Evolutionary conservation across 2,113 vertebrate species (phyloP).

Genomic region (Phyllostomus hastatus): DNA sequence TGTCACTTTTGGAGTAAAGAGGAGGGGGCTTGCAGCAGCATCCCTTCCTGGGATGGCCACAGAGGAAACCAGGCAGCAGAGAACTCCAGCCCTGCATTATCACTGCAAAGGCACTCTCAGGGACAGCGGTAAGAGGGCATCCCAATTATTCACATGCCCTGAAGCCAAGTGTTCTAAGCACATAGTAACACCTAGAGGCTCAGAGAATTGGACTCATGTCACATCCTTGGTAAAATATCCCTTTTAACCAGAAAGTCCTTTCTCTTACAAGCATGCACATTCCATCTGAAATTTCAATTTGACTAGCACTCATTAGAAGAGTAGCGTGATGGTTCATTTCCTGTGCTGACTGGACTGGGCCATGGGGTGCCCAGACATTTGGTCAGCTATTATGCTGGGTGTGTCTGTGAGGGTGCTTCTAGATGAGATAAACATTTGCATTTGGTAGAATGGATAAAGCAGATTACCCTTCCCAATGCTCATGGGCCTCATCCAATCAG

Average conservation of each 20-base stretch:
- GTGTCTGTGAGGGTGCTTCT: not conserved
- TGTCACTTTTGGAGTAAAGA: not conserved
- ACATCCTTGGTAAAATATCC: not conserved
- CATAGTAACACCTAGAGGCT: not conserved
- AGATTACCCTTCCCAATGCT: not conserved
- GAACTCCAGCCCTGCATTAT: not conserved
- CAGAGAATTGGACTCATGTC: not conserved
- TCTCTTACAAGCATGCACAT: not conserved
- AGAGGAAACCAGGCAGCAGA: not conserved
- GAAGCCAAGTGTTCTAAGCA: not conserved
- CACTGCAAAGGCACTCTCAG: not conserved
- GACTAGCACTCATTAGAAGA: not conserved
- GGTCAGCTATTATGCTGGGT: not conserved
- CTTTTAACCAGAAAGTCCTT: not conserved
- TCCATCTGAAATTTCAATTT: not conserved
- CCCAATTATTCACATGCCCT: not conserved
- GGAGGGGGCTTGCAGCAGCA: not conserved
- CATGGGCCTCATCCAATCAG: not conserved
- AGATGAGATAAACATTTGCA: not conserved
- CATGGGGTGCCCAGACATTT: not conserved
- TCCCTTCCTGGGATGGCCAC: not conserved
- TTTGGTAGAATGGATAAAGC: not conserved
- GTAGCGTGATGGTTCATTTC: not conserved
- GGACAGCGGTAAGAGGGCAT: not conserved
- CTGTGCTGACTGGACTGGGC: not conserved